Base-by-base conservation (phyloP, 1,140 invertebrate genomes). In the Ericerus pela region DNA sequence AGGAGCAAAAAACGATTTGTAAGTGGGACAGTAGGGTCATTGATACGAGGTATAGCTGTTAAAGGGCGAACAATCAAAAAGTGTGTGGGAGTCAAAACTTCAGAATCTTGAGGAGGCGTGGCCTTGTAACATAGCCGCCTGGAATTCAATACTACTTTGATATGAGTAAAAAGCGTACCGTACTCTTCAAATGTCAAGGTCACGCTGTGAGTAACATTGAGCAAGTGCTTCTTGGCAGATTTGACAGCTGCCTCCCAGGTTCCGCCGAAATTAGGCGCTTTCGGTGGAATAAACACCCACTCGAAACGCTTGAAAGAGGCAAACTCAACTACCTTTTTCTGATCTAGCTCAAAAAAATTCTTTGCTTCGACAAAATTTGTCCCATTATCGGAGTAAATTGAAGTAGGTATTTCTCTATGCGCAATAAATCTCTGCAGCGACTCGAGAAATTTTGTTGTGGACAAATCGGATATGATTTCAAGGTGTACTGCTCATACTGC, bases 401-500 rank as follows among this genome's bases (percentile, higher is more conserved):
- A 55, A 1, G 18, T 24, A 14, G 64, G 64, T 16, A 61, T 53
- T 33, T 69, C 70, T 36, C 71, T 57, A 5, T 68, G 59, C 5
- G 63, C 56, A 12, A 67, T 60, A 58, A 75, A 74, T 36, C 71
- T 56, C 16, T 61, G 56, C 1, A 74, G 55, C 14, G 66, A 62
- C 10, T 66, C 61, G 6, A 72, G 53, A 51, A 74, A 73, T 1
- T 59, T 60, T 47, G 69, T 63, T 1, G 70, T 64, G 1, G 66
- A 61, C 8, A 73, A 51, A 59, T 67, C 60, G 0, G 63, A 61
- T 0, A 72, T 68, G 0, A 70, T 24, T 58, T 74, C 70, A 10
- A 75, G 56, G 56, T 73, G 71, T 24, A 72, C 56, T 2, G 68
- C 71, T 52, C 63, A 65, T 2, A 68, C 70, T 1, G 59, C 36